A percentile compares a stretch with the other conserved stretches of the same genome.
Evolutionary conservation across 1,140 invertebrate genomes (phyloP).

Genomic region (Streblospio benedicti): DNA sequence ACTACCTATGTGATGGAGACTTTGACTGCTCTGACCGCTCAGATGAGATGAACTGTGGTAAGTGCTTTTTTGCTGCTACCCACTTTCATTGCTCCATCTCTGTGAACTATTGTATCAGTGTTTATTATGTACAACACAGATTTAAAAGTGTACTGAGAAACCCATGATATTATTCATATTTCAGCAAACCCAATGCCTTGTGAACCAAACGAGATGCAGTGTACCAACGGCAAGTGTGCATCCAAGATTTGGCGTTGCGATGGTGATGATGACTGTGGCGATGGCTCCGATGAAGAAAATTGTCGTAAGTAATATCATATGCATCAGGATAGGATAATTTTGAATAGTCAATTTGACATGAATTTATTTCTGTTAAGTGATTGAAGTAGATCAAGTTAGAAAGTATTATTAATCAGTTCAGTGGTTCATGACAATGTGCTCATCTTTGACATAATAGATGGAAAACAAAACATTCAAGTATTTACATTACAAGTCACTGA

Average conservation of each 20-base stretch:
- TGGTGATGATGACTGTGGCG: constrained; percentile 83
- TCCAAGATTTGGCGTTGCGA: constrained; percentile 88
- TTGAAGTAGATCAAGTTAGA: not conserved
- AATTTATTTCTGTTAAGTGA: not conserved
- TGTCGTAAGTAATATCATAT: constrained; percentile 30
- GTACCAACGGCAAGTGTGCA: constrained; percentile 77
- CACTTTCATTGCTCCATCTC: not conserved
- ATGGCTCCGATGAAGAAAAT: constrained; percentile 58
- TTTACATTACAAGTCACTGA: too few relatives aligned
- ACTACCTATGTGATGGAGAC: constrained; percentile 91
- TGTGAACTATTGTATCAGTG: not conserved
- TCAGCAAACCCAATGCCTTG: too few relatives aligned
- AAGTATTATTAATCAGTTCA: too few relatives aligned
- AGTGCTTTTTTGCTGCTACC: constrained; percentile 18
- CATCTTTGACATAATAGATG: too few relatives aligned
- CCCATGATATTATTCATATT: too few relatives aligned
- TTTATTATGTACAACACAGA: not conserved
- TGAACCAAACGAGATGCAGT: constrained; percentile 86
- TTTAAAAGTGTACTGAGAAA: too few relatives aligned
- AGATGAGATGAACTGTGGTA: constrained; percentile 66
- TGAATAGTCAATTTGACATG: not conserved
- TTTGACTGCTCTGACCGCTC: constrained; percentile 89
- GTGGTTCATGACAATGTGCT: too few relatives aligned
- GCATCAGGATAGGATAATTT: not conserved
- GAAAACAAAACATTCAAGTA: too few relatives aligned